Conservation (phyloP, 2,888 invertebrate species). For the Pterostichus madidus region DNA sequence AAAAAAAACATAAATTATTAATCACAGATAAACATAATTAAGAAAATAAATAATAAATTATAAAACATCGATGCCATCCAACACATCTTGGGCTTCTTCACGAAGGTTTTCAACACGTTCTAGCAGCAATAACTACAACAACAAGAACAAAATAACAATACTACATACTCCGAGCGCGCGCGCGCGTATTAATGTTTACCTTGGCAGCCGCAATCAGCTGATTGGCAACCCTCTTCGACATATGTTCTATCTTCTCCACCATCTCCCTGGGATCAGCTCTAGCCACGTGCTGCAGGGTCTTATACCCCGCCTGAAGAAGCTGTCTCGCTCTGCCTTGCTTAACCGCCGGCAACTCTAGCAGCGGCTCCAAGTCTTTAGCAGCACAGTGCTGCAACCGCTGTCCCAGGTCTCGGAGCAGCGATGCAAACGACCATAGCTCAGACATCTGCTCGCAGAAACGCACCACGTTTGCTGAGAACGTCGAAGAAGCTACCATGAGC, state of each 20-base stretch:
- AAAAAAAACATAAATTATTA: too few species aligned
- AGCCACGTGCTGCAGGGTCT: conserved; percentile 87
- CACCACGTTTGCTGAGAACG: conserved; percentile 87
- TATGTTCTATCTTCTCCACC: conserved; percentile 83
- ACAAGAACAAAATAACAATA: too few species aligned
- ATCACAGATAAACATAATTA: not conserved
- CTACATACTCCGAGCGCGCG: too few species aligned
- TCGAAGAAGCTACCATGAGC: conserved; percentile 84
- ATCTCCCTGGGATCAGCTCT: conserved; percentile 84
- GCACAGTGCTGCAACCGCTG: conserved; percentile 90
- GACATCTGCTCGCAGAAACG: conserved; percentile 89
- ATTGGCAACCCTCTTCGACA: conserved; percentile 85
- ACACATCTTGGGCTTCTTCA: conserved; percentile 89
- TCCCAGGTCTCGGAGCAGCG: conserved; percentile 87
- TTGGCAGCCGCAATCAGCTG: conserved; percentile 94
- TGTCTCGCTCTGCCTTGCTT: conserved; percentile 93
- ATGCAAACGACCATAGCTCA: conserved; percentile 90
- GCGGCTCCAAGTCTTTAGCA: conserved; percentile 86
- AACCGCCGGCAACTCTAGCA: conserved; percentile 94
- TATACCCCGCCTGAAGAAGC: conserved; percentile 90
- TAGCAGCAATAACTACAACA: conserved; percentile 86
- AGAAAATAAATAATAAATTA: conserved; percentile 7
- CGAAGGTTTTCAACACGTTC: conserved; percentile 92
- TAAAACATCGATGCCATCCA: conserved; percentile 78
- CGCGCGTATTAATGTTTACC: too few species aligned